Evolutionary conservation across 2,113 vertebrate species (phyloP).

Genomic region (Pipa parva): DNA sequence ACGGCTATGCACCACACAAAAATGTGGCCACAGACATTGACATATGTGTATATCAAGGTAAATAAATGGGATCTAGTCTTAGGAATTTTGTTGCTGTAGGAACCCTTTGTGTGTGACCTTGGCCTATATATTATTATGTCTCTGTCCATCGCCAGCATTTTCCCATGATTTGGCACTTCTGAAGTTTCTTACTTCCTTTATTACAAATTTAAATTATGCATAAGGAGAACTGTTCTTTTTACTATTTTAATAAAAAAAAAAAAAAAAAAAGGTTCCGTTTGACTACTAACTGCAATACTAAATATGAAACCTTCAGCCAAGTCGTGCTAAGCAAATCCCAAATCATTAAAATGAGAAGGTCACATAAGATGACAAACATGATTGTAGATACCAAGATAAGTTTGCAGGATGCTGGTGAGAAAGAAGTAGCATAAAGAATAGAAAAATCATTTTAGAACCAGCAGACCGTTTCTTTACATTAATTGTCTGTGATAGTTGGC

Average conservation of each 20-base stretch:
- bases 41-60: too few relatives aligned
- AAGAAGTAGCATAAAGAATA: conserved; percentile 2
- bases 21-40: too few relatives aligned
- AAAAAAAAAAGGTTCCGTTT: conserved; percentile 49
- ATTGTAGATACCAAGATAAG: conserved; percentile 27
- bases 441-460: conserved; percentile 15
- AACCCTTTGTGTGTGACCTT: too few relatives aligned
- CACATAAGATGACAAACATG: conserved; percentile 28
- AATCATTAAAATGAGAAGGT: conserved; percentile 45
- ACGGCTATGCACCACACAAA: too few relatives aligned
- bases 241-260: conserved; percentile 32
- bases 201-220: conserved; percentile 35
- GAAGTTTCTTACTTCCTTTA: conserved; percentile 6
- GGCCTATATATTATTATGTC: too few relatives aligned
- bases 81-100: too few relatives aligned
- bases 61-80: too few relatives aligned
- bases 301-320: conserved; percentile 57
- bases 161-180: not conserved
- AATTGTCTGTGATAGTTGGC: conserved; percentile 28
- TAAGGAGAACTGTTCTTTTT: conserved; percentile 20
- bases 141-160: too few relatives aligned
- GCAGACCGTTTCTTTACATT: conserved; percentile 22
- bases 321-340: conserved; percentile 60
- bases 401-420: conserved; percentile 6
- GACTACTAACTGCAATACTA: conserved; percentile 54